These are phyloP conservation scores for Dicaeum eximium DNA, from an alignment of 2,113 vertebrate genomes.

Conservation along the genomic window DNA sequence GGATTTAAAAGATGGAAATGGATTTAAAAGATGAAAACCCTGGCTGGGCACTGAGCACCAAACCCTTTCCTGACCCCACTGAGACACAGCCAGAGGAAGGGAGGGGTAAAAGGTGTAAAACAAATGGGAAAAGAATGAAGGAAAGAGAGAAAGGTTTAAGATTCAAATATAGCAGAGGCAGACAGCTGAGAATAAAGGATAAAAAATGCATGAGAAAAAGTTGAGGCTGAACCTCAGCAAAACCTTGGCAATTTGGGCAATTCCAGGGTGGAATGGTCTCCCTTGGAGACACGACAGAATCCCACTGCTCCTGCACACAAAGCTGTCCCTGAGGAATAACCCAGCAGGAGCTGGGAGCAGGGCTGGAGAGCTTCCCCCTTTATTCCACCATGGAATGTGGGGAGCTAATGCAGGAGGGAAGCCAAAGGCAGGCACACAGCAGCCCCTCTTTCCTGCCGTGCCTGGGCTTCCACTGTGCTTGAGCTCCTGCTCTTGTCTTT, in stretches of 20 bases:
- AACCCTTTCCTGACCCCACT: neutral
- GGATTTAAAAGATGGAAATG: neutral
- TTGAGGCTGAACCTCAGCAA: neutral
- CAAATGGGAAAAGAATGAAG: neutral
- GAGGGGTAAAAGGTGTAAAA: neutral
- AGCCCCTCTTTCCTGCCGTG: neutral
- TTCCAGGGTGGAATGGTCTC: neutral
- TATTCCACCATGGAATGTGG: neutral
- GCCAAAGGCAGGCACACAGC: neutral
- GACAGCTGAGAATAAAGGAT: neutral
- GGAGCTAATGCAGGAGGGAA: neutral
- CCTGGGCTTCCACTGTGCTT: neutral
- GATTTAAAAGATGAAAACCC: neutral
- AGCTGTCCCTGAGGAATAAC: neutral
- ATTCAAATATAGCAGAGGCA: neutral
- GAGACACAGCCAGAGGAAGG: neutral
- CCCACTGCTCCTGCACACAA: neutral
- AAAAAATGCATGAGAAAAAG: neutral
- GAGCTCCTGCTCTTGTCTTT: conserved; percentile 16
- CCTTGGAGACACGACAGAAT: neutral
- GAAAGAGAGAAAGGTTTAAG: neutral
- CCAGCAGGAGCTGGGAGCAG: neutral
- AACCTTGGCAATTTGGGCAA: neutral
- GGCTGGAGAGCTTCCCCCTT: neutral
- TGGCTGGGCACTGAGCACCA: neutral